Base-by-base conservation (phyloP, 2,888 invertebrate species). In the Creontiades dilutus region DNA sequence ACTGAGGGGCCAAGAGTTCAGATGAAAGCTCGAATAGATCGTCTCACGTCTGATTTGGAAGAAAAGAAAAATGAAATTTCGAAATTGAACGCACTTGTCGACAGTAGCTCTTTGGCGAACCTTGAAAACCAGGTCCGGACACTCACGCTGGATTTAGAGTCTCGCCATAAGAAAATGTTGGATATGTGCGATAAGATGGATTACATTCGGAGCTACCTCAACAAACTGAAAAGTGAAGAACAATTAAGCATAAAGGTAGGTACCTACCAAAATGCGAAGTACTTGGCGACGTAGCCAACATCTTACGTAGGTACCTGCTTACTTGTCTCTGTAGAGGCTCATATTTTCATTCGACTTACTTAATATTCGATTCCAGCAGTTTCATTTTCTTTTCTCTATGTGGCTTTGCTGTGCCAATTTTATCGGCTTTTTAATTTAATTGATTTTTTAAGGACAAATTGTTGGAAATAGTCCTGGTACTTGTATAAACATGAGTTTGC, bases 51-150 rank as follows among this genome's bases (percentile, higher is more conserved):
- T n/a, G 90, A 91, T 75, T 75, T 92, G 27, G 91, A 91, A 76
- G 91, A 91, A 61, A 91, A 90, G 76, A 86, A 91, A 76, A 57
- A 48, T 19, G 91, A 90, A 68, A 91, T 91, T 47, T 28, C 68
- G 13, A 80, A 88, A 46, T 82, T 92, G 82, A 90, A 91, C 52
- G 92, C 93, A 48, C 93, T 93, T 80, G 93, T 94, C 23, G 92
- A 92, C 90, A 93, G 93, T 91, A 93, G 93, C 82, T 93, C 90
- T 52, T 82, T 89, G 55, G 82, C 90, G 23, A 80, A 82, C 16
- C 85, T 90, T n/a, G 90, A 90, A 84, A 76, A 48, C 28, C 80
- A 81, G 46, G 82, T 91, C n/a, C 46, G 76, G 52, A 81, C 90
- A 5, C 68, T 90, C n/a, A 78, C 55, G 9, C 47, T 86, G 48